phyloP scores from a whole-genome alignment of 2,797 vertebrate genomes.

The Schizopygopsis pylzovi region DNA sequence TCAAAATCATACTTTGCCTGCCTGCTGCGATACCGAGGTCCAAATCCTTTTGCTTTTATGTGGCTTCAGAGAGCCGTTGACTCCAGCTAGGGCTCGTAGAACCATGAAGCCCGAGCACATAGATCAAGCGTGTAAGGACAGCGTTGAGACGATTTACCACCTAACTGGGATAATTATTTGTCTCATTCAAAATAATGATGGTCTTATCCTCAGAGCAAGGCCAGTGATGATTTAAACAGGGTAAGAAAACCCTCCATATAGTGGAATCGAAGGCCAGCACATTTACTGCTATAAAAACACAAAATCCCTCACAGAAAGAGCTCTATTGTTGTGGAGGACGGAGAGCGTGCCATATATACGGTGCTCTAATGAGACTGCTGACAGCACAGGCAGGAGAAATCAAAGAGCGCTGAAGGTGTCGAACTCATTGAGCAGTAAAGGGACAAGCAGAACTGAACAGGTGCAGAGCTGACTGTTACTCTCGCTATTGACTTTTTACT shows the following conservation, averaged over 20 bases:
- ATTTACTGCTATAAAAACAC: constrained; percentile 31
- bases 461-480: neutral
- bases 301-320: constrained; percentile 31
- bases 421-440: constrained; percentile 13
- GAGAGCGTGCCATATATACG: constrained; percentile 6
- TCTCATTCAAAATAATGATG: constrained; percentile 47
- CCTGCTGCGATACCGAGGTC: constrained; percentile 3
- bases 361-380: constrained; percentile 38
- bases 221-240: constrained; percentile 49
- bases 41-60: constrained; percentile 48
- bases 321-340: constrained; percentile 18
- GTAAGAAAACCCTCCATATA: constrained; percentile 39
- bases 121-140: constrained; percentile 31
- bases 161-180: constrained; percentile 47
- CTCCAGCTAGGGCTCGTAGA: constrained; percentile 16
- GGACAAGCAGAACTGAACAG: constrained; percentile 6
- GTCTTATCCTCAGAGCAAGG: constrained; percentile 12
- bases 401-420: constrained; percentile 26
- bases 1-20: constrained; percentile 43
- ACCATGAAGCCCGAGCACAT: constrained; percentile 10
- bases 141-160: constrained; percentile 24
- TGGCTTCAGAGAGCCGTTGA: constrained; percentile 32
- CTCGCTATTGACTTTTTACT: neutral
- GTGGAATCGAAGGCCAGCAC: constrained; percentile 28
- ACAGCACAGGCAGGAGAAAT: constrained; percentile 33